A percentile compares a stretch with the other conserved stretches of the same genome.
Conservation (phyloP, 2,888 invertebrate species). For the Amphipyra berbera region DNA sequence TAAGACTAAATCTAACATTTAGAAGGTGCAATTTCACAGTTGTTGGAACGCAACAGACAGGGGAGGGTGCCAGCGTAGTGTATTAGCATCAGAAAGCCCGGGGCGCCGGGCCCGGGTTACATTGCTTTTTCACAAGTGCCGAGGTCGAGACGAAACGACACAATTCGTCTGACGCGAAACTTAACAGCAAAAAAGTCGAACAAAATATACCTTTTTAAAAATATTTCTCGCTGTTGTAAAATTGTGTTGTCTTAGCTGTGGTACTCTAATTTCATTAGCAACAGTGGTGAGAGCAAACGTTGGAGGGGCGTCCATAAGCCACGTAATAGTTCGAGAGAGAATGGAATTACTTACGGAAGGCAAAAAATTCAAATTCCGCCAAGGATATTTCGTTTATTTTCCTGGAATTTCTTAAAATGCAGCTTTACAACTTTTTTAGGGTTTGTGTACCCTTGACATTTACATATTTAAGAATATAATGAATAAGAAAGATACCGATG, state of each 20-base stretch:
- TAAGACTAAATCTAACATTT: constrained; percentile 66
- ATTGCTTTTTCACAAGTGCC: constrained; percentile 66
- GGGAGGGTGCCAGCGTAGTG: constrained; percentile 52
- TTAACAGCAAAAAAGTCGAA: constrained; percentile 55
- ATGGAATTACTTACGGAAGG: constrained; percentile 48
- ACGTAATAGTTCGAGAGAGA: constrained; percentile 55
- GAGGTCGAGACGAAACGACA: constrained; percentile 59
- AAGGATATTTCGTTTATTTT: constrained; percentile 31
- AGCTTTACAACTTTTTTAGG: constrained; percentile 13
- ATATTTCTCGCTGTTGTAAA: constrained; percentile 62
- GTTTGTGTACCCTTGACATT: not conserved
- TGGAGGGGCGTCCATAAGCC: constrained; percentile 57
- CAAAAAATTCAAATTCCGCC: constrained; percentile 40
- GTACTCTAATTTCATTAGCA: constrained; percentile 77
- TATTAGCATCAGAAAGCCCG: constrained; percentile 75
- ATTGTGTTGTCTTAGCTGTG: constrained; percentile 72
- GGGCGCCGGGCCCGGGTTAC: constrained; percentile 56
- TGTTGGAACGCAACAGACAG: constrained; percentile 75
- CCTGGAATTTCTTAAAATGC: constrained; percentile 28
- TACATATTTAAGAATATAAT: not conserved
- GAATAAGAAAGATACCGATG: not conserved
- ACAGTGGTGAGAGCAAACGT: constrained; percentile 60
- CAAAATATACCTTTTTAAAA: constrained; percentile 62
- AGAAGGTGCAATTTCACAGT: constrained; percentile 83
- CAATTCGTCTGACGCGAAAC: constrained; percentile 61